phyloP scores from a whole-genome alignment of 2,113 vertebrate species.

The Fregata magnificens region DNA sequence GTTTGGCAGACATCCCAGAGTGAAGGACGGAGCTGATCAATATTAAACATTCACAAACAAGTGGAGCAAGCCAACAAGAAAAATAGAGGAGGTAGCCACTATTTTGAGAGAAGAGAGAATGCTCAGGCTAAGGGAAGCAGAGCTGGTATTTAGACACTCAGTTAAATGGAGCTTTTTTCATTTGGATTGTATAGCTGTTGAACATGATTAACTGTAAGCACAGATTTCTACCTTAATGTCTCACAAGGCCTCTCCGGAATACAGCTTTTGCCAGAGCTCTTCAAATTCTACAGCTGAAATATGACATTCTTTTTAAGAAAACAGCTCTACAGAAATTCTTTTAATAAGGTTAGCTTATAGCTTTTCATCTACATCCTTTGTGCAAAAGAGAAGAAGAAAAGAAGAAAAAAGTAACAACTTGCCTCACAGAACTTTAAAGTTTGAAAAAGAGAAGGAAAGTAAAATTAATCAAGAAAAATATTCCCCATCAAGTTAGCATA shows the following conservation, averaged over 20 bases:
- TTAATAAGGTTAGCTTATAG: background rate
- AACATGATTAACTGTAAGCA: background rate
- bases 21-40: slow-evolving; percentile 38
- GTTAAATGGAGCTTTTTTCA: background rate
- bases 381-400: background rate
- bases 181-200: background rate
- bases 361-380: background rate
- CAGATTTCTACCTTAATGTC: background rate
- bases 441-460: background rate
- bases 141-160: background rate
- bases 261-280: background rate
- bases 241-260: background rate
- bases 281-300: background rate
- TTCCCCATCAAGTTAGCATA: background rate
- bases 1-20: slow-evolving; percentile 39
- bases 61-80: slow-evolving; percentile 6
- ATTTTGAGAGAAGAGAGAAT: background rate
- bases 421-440: background rate
- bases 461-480: background rate
- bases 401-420: background rate
- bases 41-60: slow-evolving; percentile 24
- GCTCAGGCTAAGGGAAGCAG: background rate
- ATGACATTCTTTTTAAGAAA: background rate
- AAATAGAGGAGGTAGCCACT: background rate
- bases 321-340: background rate